Evolutionary conservation across 2,888 invertebrate genomes (phyloP).

Genomic region (Venusia cambrica): DNA sequence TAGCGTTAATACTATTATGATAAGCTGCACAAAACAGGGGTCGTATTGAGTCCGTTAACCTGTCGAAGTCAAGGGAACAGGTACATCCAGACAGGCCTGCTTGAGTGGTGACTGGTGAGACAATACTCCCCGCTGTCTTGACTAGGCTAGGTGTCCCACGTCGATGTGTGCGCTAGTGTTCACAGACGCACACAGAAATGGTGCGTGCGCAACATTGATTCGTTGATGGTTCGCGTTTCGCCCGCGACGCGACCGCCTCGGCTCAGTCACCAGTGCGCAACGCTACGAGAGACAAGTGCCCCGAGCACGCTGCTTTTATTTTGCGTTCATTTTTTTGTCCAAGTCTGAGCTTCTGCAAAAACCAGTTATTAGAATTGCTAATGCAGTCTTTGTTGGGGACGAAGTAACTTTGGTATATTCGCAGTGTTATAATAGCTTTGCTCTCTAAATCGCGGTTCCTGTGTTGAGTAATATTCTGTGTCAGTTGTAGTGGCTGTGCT

Average conservation of each 20-base stretch:
- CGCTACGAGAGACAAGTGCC: slow-evolving; percentile 70
- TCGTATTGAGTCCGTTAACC: slow-evolving; percentile 52
- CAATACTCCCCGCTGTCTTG: slow-evolving; percentile 34
- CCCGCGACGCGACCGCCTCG: slow-evolving; percentile 50
- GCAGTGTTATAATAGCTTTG: slow-evolving; percentile 50
- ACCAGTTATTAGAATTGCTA: slow-evolving; percentile 56
- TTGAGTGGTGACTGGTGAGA: slow-evolving; percentile 43
- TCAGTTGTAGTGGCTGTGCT: slow-evolving; percentile 75
- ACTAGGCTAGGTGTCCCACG: slow-evolving; percentile 29
- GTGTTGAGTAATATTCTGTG: slow-evolving; percentile 78
- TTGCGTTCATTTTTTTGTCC: slow-evolving; percentile 65
- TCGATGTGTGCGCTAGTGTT: slow-evolving; percentile 44
- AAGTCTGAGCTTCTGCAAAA: slow-evolving; percentile 52
- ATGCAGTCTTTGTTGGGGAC: slow-evolving; percentile 46
- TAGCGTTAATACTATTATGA: too few relatives aligned
- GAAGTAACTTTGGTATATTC: slow-evolving; percentile 41
- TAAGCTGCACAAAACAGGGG: slow-evolving; percentile 27
- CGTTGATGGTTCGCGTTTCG: slow-evolving; percentile 62
- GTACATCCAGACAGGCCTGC: slow-evolving; percentile 49
- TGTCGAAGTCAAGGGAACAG: slow-evolving; percentile 38
- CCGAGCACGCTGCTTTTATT: slow-evolving; percentile 54
- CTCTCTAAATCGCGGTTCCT: slow-evolving; percentile 63
- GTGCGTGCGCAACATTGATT: slow-evolving; percentile 76
- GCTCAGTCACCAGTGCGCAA: slow-evolving; percentile 78
- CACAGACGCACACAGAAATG: slow-evolving; percentile 53